A percentile compares a stretch with the other conserved stretches of the same genome.
phyloP scores from a whole-genome alignment of 1,140 invertebrate species.

The Macrocentrus cingulum region DNA sequence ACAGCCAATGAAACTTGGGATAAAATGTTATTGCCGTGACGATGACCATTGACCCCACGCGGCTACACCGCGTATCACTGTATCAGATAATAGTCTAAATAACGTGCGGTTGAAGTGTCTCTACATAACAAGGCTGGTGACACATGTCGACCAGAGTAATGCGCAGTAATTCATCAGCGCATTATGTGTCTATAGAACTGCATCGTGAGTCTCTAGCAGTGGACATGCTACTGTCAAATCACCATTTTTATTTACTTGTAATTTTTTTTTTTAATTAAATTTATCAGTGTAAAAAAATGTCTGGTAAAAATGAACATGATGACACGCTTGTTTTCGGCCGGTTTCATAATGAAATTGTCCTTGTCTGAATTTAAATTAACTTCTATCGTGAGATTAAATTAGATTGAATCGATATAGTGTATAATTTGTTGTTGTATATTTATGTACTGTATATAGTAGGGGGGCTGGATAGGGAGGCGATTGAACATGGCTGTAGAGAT shows the following conservation, averaged over 20 bases:
- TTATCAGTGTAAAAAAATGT: too few species aligned
- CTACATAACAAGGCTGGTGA: slow-evolving; percentile 3
- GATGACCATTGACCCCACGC: slow-evolving; percentile 45
- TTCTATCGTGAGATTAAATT: too few species aligned
- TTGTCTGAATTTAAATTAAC: too few species aligned
- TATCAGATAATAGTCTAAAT: slow-evolving; percentile 34
- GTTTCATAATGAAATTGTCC: too few species aligned
- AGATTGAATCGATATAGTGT: too few species aligned
- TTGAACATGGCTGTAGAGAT: too few species aligned
- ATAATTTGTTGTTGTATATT: too few species aligned
- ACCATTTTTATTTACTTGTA: background rate
- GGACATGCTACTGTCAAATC: background rate
- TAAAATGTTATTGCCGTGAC: slow-evolving; percentile 17
- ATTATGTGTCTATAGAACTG: background rate
- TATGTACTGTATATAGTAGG: too few species aligned
- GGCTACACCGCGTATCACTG: slow-evolving; percentile 43
- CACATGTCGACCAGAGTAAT: slow-evolving; percentile 11
- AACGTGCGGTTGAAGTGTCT: slow-evolving; percentile 32
- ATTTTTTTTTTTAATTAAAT: too few species aligned
- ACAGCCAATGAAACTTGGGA: slow-evolving; percentile 18
- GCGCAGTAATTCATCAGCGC: slow-evolving; percentile 11
- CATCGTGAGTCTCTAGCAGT: background rate
- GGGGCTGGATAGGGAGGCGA: too few species aligned
- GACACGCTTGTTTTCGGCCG: too few species aligned
- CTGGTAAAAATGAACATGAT: too few species aligned